Evolutionary conservation across 2,113 vertebrate species (phyloP), one percentile per base, ranked within the genome.

Genomic region (Podarcis raffonei): DNA sequence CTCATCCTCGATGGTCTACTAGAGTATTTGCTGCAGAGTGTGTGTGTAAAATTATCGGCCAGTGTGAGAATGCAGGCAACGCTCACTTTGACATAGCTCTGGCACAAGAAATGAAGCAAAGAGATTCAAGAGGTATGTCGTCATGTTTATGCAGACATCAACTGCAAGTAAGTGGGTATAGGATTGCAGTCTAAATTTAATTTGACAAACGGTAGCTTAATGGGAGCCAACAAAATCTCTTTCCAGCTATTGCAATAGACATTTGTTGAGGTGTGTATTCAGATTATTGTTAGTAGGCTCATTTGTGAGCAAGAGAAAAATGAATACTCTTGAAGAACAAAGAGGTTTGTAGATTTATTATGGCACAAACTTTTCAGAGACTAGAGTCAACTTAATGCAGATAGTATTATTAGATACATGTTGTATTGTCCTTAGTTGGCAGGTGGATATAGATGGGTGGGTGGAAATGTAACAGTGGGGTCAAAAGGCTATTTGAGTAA

Each of bases 11-110:
- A n/a, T 99, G 98, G 98, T 92, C 97, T 75, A 99, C 98, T 3
- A 97, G 98, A 89, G 97, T 98, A 93, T 99, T 99, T 59, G 98
- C 99, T 90, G 96, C 98, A 85, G 97, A 98, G 72, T 98, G 98
- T 71, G 96, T 99, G 79, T 98, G 98, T 94, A 97, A 97, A 91
- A 97, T 99, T 92, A 96, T 99, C 39, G 96, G 90, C 15, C 98
- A 98, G 88, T 99, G 98, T 90, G 98, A 98, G 92, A 96, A 89
- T 2, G 95, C 96, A 11, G 95, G 95, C 89, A 95, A 90, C 0
- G 97, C 98, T 23, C 98, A 99, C 96, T 99, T 98, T 90, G 96
- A 98, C 85, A 84, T 98, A 96, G 95, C 93, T 32, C 94, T 98
- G 92, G 98, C 98, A 93, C 98, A 98, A 90, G 98, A 99, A 92